phyloP scores from a whole-genome alignment of 2,797 vertebrate species.

The Manis pentadactyla region DNA sequence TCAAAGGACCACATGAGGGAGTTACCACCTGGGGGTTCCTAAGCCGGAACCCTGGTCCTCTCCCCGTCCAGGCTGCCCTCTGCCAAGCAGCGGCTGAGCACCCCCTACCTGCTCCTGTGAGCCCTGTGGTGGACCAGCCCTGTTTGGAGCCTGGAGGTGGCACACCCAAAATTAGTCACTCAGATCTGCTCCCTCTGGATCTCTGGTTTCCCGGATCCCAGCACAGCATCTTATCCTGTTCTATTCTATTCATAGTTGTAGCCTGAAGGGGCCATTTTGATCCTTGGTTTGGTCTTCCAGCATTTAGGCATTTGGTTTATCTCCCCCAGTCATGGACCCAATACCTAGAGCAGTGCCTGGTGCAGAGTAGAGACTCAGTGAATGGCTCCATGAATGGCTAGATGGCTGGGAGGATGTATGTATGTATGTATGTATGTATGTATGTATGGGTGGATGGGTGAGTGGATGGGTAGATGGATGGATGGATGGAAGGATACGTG shows the following conservation, averaged over 20 bases:
- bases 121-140: neutral
- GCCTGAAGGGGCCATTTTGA: neutral
- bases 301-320: neutral
- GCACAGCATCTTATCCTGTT: fast-evolving
- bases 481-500: fast-evolving
- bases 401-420: neutral
- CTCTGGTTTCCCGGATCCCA: neutral
- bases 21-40: neutral
- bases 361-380: neutral
- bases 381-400: fast-evolving
- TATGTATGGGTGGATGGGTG: too few species aligned
- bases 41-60: neutral
- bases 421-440: fast-evolving
- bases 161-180: fast-evolving
- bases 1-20: neutral
- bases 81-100: neutral
- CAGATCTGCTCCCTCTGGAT: neutral
- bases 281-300: neutral
- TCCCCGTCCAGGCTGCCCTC: neutral
- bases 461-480: neutral
- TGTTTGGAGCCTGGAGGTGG: neutral
- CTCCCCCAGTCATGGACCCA: neutral
- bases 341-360: too few species aligned
- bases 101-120: neutral
- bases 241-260: neutral